These are phyloP conservation scores for Trigoniulus corallinus DNA, from an alignment of 1,140 invertebrate species.

Conservation along the genomic window DNA sequence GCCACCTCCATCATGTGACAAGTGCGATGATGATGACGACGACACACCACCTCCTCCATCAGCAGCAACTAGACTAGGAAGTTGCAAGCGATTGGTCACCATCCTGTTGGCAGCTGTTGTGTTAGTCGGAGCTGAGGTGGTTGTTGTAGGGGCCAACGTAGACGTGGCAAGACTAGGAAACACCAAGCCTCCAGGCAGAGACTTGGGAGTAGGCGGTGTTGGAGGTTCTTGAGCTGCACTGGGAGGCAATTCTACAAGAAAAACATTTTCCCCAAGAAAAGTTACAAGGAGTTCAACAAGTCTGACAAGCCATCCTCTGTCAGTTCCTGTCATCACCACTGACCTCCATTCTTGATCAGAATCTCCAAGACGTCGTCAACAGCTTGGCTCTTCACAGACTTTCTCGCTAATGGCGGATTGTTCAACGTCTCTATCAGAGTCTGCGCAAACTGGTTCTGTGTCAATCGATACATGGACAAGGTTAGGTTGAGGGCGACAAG, in stretches of 20 bases:
- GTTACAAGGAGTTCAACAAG: neutral
- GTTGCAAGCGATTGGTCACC: neutral
- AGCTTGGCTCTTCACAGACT: constrained; percentile 57
- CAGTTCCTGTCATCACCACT: constrained; percentile 6
- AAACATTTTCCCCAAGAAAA: constrained; percentile 8
- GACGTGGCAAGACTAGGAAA: neutral
- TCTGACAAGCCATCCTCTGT: neutral
- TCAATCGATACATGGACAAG: too few relatives aligned
- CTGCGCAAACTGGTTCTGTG: constrained; percentile 9
- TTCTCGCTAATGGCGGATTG: constrained; percentile 9
- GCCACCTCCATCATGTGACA: constrained; percentile 26
- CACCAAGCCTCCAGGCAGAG: neutral
- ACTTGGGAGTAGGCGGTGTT: constrained; percentile 40
- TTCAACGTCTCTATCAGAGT: constrained; percentile 8
- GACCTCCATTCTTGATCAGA: constrained; percentile 70
- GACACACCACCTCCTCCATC: neutral
- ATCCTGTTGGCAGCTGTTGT: neutral
- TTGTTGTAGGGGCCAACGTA: neutral
- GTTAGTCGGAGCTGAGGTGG: constrained; percentile 5
- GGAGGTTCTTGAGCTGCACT: constrained; percentile 63
- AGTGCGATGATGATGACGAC: neutral
- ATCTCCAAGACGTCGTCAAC: constrained; percentile 93
- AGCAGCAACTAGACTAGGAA: neutral
- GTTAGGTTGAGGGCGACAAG: too few relatives aligned
- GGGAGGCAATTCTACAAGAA: constrained; percentile 52